Conservation (phyloP, 2,797 vertebrate species). For the Sciaenops ocellatus region DNA sequence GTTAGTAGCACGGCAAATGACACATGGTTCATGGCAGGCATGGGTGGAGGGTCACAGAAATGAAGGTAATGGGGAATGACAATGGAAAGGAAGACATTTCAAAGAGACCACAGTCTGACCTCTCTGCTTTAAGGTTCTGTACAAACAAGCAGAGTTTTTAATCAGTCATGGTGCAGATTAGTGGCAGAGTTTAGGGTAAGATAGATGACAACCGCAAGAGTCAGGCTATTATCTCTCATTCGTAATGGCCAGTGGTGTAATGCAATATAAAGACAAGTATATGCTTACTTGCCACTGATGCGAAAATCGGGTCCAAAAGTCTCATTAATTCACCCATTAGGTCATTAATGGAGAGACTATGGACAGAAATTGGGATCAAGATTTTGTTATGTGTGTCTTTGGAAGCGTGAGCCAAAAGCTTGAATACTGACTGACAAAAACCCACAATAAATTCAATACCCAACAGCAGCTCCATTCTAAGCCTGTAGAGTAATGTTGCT, state of each 20-base stretch:
- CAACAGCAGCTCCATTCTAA: conserved; percentile 10
- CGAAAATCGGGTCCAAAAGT: conserved; percentile 5
- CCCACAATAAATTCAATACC: background rate
- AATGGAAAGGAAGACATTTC: conserved; percentile 48
- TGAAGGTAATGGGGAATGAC: conserved; percentile 43
- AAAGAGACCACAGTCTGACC: conserved; percentile 37
- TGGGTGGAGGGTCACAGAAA: conserved; percentile 43
- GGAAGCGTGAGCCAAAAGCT: background rate
- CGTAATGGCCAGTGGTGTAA: conserved; percentile 68
- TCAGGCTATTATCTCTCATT: conserved; percentile 37
- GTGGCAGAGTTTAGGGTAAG: conserved; percentile 27
- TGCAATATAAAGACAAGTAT: background rate
- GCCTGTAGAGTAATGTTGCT: background rate
- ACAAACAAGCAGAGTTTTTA: conserved; percentile 15
- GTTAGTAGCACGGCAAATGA: conserved; percentile 85
- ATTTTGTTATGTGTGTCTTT: background rate
- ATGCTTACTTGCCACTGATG: background rate
- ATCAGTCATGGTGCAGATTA: conserved; percentile 37
- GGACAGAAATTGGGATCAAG: background rate
- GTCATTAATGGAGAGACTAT: conserved; percentile 16
- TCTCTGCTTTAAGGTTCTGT: conserved; percentile 43
- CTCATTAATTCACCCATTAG: conserved; percentile 13
- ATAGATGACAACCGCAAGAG: conserved; percentile 34
- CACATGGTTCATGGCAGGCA: conserved; percentile 80
- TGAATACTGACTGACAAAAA: background rate